phyloP scores from a whole-genome alignment of 2,797 vertebrate genomes.

The Danio tinwini region DNA sequence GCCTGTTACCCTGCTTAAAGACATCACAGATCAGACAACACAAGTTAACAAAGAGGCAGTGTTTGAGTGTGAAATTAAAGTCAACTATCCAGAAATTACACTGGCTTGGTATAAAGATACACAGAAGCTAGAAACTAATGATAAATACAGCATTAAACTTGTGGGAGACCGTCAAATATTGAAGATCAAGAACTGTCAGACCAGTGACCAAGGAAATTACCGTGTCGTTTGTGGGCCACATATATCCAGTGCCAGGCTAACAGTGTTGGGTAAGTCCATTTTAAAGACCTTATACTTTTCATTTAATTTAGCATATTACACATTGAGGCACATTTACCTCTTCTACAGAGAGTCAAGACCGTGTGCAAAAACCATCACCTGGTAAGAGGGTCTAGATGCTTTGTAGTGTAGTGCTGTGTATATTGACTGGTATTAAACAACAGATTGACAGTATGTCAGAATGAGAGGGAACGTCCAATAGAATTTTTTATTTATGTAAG shows the following conservation, averaged over 20 bases:
- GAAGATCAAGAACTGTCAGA: conserved; percentile 86
- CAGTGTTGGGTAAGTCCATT: conserved; percentile 85
- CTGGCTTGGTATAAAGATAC: conserved; percentile 98
- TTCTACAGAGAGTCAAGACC: conserved; percentile 77
- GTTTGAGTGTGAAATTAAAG: conserved; percentile 92
- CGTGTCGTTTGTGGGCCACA: conserved; percentile 96
- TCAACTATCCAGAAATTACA: conserved; percentile 96
- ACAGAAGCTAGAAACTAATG: conserved; percentile 86
- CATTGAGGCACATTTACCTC: not conserved
- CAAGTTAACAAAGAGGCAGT: conserved; percentile 83
- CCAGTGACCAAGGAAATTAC: conserved; percentile 92
- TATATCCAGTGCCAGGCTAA: conserved; percentile 92
- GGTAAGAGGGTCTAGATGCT: conserved; percentile 84
- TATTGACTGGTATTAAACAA: not conserved
- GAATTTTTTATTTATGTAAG: conserved; percentile 37
- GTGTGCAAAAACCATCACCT: conserved; percentile 85
- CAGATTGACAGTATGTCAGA: not conserved
- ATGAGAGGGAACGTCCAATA: conserved; percentile 14
- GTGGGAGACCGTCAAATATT: conserved; percentile 86
- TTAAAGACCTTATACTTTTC: not conserved
- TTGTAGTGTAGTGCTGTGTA: not conserved
- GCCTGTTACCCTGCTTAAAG: conserved; percentile 90
- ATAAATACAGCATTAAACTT: conserved; percentile 89
- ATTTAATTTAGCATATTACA: conserved; percentile 4
- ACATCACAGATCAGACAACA: conserved; percentile 88